These are phyloP conservation scores for Palaemon carinicauda DNA, from an alignment of 1,140 invertebrate genomes.

Conservation along the genomic window DNA sequence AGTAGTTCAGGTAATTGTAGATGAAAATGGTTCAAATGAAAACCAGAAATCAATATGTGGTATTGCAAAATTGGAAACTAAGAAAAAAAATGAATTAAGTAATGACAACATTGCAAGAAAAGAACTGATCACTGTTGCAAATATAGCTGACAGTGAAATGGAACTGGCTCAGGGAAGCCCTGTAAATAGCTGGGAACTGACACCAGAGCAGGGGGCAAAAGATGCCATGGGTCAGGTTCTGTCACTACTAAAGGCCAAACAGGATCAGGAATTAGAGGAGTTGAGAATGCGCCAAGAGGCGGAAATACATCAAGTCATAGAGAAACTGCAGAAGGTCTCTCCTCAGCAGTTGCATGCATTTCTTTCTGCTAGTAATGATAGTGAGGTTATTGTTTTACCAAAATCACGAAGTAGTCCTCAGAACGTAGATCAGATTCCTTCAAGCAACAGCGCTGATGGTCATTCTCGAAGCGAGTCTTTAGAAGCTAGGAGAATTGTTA, in stretches of 20 bases:
- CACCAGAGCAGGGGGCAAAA: not conserved
- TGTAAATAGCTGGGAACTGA: not conserved
- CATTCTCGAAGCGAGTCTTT: no score
- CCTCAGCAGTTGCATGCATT: conserved; percentile 24
- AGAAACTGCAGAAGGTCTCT: conserved; percentile 22
- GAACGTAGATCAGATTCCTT: not conserved
- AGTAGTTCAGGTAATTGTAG: conserved; percentile 29
- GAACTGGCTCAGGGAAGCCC: not conserved
- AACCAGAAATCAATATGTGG: not conserved
- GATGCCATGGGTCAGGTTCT: conserved; percentile 29
- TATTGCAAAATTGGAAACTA: not conserved
- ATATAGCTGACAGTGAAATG: not conserved
- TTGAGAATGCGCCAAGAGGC: conserved; percentile 23
- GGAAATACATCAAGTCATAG: conserved; percentile 21
- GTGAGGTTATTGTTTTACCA: not conserved
- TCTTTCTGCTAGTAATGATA: conserved; percentile 2
- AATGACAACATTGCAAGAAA: no score
- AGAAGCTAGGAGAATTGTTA: no score
- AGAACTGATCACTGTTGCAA: not conserved
- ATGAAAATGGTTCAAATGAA: not conserved
- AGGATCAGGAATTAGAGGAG: conserved; percentile 42
- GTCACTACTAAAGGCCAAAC: conserved; percentile 11
- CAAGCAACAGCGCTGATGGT: not conserved
- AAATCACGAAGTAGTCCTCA: not conserved
- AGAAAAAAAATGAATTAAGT: not conserved